phyloP scores from a whole-genome alignment of 2,113 vertebrate genomes.

The Megaceryle torquata region DNA sequence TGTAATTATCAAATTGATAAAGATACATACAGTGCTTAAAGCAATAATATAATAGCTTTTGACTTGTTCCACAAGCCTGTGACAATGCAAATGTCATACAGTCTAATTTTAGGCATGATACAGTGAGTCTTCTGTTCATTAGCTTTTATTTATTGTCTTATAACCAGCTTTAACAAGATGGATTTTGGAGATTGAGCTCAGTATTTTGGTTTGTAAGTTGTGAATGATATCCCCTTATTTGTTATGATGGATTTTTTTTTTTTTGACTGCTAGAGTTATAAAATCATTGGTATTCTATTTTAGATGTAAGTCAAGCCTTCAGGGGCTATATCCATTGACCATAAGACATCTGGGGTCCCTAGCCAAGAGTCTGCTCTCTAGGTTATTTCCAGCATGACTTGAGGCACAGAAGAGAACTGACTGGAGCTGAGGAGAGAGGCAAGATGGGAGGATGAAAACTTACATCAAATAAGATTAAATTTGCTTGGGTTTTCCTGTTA shows the following conservation, averaged over 20 bases:
- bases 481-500: background rate
- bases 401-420: background rate
- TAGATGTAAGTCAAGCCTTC: background rate
- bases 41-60: background rate
- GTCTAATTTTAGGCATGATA: slow-evolving; percentile 19
- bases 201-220: background rate
- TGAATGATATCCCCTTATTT: background rate
- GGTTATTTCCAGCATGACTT: background rate
- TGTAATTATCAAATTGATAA: background rate
- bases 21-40: background rate
- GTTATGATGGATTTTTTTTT: background rate
- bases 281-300: background rate
- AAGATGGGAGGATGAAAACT: background rate
- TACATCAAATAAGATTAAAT: background rate
- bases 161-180: background rate
- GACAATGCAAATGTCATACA: background rate
- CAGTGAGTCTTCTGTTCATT: slow-evolving; percentile 14
- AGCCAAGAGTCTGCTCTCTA: background rate
- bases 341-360: background rate
- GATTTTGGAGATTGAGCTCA: background rate
- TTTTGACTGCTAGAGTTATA: background rate
- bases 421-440: background rate
- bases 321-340: background rate
- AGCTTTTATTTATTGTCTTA: slow-evolving; percentile 34
- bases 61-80: background rate